Percentiles rank a stretch among this genome's conserved stretches.
phyloP scores from a whole-genome alignment of 1,140 invertebrate species.

The Mercenaria mercenaria region DNA sequence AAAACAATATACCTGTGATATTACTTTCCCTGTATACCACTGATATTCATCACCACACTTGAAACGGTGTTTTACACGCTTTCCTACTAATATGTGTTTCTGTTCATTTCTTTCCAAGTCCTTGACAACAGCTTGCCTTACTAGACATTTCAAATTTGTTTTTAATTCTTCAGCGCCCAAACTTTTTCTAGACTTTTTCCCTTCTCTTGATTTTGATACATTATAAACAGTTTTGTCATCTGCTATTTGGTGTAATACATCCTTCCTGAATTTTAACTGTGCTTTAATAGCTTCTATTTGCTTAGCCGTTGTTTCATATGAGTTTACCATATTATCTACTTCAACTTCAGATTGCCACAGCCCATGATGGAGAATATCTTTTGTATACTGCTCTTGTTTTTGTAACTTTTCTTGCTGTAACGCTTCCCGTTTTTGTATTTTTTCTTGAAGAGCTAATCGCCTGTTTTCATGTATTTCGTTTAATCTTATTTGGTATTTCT shows the following conservation, averaged over 20 bases:
- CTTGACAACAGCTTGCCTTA: slow-evolving; percentile 20
- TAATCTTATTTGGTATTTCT: slow-evolving; percentile 11
- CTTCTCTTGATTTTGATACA: no score
- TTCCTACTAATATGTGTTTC: slow-evolving; percentile 33
- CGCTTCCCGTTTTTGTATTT: slow-evolving; percentile 11
- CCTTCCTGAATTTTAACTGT: slow-evolving; percentile 41
- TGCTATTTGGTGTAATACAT: slow-evolving; percentile 7
- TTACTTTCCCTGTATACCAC: slow-evolving; percentile 42
- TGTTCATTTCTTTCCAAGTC: background rate
- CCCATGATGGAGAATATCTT: slow-evolving; percentile 17
- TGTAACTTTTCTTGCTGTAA: background rate
- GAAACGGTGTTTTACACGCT: slow-evolving; percentile 6
- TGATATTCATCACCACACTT: background rate
- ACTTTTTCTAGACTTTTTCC: background rate
- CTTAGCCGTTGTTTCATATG: background rate
- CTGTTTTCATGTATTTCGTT: slow-evolving; percentile 22
- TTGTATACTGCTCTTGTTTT: background rate
- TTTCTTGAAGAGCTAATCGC: background rate
- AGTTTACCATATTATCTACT: background rate
- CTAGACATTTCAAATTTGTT: slow-evolving; percentile 12
- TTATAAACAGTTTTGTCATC: background rate
- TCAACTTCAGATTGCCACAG: slow-evolving; percentile 14
- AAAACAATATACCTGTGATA: slow-evolving; percentile 43
- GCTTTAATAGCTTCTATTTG: slow-evolving; percentile 31
- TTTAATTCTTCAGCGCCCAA: slow-evolving; percentile 15